Evolutionary conservation across 2,797 vertebrate genomes (phyloP), one percentile per base, ranked within the genome.

Genomic region (Melanotaenia nigrans): DNA sequence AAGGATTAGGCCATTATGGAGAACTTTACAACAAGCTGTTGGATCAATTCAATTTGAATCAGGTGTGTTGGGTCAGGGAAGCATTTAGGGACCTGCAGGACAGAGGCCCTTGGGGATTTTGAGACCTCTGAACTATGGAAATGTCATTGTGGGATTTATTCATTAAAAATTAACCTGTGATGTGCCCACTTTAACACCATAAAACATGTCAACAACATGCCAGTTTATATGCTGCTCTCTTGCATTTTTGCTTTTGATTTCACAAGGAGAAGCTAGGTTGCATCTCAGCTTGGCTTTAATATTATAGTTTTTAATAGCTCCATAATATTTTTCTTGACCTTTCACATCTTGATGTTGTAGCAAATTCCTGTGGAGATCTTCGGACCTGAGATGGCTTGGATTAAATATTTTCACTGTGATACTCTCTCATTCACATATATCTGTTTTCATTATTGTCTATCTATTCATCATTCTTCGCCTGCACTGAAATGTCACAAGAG

Each of bases 401-500:
- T 72, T 71, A 60, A 33, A 54, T 42, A 47, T 74, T 84, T 83
- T 61, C 54, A 42, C 73, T 49, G 57, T 62, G 76, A 76, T 73
- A 63, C 79, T 83, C 68, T 78, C 65, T 65, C 42, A 7, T 64
- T 85, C 74, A 65, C 68, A 22, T 85, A 75, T 76, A 88, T 90
- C 82, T 88, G 79, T 91, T 90, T 87, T 81, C 82, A 2, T 81
- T 91, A 82, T 67, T 33, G 58, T 79, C 75, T 22, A 33, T 59
- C 87, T 77, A 82, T 83, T 89, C 82, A 77, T 89, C 85, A 78
- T 75, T 87, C 77, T 59, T 83, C 5, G 56, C 68, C 79, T 61
- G 61, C 2, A 36, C 83, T 68, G 77, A 91, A 89, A 86, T 89
- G 86, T 87, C 86, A 88, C 76, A 22, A 61, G 67, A 78, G 73